Evolutionary conservation across 1,140 invertebrate genomes (phyloP), one percentile per base, ranked within the genome.

Genomic region (Leptinotarsa defecta): DNA sequence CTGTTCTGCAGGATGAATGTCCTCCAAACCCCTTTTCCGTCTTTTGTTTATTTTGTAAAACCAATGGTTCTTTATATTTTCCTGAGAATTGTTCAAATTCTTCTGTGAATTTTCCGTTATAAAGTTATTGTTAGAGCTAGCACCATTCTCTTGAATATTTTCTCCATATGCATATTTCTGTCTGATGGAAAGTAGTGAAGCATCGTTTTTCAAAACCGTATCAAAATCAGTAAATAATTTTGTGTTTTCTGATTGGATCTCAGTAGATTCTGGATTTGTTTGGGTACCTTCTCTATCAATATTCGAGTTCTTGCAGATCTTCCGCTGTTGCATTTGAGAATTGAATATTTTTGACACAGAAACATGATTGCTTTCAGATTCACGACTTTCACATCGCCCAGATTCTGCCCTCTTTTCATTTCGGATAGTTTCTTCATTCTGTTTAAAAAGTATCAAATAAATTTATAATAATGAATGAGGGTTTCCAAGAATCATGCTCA

Each of bases 1-100:
- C n/a, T 57, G 34, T 71, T 71, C 69, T 13, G 69, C 69, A 57
- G 69, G 69, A 71, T 71, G 69, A 57, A 71, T 61, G 4, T 71
- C 20, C 19, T 19, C n/a, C 49, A 52, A 5, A 48, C 52, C 48
- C 13, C 13, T 57, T 61, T 27, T 52, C 64, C 62, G 20, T 34
- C 27, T 64, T 24, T 74, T 22, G 68, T 27, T 34, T 17, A 24
- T 65, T 64, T 48, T 27, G 2, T 3, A 65, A 63, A 49, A 48
- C 67, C 43, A 52, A n/a, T 19, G 19, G 52, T 17, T 57, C 2
- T 57, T 57, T 57, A 19, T 57, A 57, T 57, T 57, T 57, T 5
- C n/a, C 34, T 43, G 34, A 43, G 34, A 43, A 57, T 57, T 57
- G 52, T 19, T 57, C n/a, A 57, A 57, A 57, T 57, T 57, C 52